Percentiles rank a stretch among this genome's conserved stretches.
These are phyloP conservation scores for Hirtodrosophila alboralis DNA, from an alignment of 2,888 invertebrate genomes.

Conservation along the genomic window DNA sequence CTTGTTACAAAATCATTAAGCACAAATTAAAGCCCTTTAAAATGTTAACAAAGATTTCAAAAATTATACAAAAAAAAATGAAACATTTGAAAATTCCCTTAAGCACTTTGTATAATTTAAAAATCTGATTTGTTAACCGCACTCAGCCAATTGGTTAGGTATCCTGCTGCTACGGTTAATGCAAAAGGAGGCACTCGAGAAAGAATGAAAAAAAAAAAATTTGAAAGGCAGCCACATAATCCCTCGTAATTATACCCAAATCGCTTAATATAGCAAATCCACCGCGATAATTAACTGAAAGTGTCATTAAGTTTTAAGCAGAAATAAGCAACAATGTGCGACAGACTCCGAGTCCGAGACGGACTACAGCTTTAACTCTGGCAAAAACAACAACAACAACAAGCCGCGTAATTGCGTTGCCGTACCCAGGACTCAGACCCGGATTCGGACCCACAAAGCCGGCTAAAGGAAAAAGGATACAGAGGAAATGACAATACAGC, in stretches of 20 bases:
- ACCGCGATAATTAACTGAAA: conserved; percentile 78
- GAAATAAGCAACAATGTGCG: conserved; percentile 62
- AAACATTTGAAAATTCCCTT: conserved; percentile 2
- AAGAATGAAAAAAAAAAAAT: conserved; percentile 3
- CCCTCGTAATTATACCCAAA: conserved; percentile 73
- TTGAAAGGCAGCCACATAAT: conserved; percentile 59
- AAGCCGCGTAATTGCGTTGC: conserved; percentile 70
- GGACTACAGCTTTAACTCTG: conserved; percentile 40
- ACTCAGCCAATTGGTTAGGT: conserved; percentile 34
- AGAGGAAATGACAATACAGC: conserved; percentile 44
- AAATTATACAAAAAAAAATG: conserved; percentile 11
- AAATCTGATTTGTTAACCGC: conserved; percentile 55
- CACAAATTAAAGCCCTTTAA: neutral
- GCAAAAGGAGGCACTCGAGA: conserved; percentile 1
- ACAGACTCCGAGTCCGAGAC: conserved; percentile 39
- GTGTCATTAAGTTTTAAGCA: conserved; percentile 79
- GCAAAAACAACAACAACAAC: conserved; percentile 74
- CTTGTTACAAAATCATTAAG: too few relatives aligned
- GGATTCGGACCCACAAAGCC: conserved; percentile 46
- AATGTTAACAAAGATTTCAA: conserved; percentile 10
- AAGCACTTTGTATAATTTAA: conserved; percentile 20
- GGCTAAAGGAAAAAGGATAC: conserved; percentile 55
- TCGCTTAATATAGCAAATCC: conserved; percentile 80
- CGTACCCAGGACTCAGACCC: conserved; percentile 16
- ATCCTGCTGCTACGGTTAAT: conserved; percentile 21